phyloP scores from a whole-genome alignment of 2,888 invertebrate genomes.

The Lysandra coridon region DNA sequence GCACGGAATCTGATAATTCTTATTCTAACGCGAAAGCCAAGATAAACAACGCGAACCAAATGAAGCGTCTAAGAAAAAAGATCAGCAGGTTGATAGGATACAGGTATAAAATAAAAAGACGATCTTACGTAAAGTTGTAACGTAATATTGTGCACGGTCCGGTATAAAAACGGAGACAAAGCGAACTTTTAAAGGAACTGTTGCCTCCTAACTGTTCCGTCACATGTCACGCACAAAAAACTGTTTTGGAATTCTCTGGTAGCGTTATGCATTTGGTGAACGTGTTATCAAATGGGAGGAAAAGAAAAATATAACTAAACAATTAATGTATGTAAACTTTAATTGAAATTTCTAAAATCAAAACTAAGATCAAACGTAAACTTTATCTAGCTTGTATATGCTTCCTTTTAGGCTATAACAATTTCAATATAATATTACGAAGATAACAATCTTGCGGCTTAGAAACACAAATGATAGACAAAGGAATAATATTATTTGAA shows the following conservation, averaged over 20 bases:
- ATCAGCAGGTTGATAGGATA: constrained; percentile 19
- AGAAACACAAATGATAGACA: no score
- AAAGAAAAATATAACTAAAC: neutral
- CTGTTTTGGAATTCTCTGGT: constrained; percentile 38
- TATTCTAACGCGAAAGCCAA: neutral
- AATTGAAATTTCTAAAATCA: neutral
- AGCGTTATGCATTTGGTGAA: neutral
- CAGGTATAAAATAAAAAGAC: constrained; percentile 24
- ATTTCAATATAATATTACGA: no score
- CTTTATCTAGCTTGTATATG: no score
- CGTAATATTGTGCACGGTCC: constrained; percentile 66
- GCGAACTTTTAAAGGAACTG: constrained; percentile 50
- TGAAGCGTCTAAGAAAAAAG: constrained; percentile 20
- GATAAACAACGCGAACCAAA: constrained; percentile 7
- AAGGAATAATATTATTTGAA: neutral
- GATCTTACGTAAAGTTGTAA: constrained; percentile 57
- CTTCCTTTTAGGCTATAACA: no score
- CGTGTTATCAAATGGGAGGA: neutral
- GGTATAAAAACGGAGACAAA: constrained; percentile 56
- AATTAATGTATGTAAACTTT: neutral
- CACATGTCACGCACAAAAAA: constrained; percentile 43
- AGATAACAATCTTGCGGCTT: no score
- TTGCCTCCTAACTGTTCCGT: constrained; percentile 51
- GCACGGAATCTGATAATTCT: neutral
- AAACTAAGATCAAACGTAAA: no score